Base-by-base conservation (phyloP, 1,140 invertebrate species). In the Carcinoscorpius rotundicauda region DNA sequence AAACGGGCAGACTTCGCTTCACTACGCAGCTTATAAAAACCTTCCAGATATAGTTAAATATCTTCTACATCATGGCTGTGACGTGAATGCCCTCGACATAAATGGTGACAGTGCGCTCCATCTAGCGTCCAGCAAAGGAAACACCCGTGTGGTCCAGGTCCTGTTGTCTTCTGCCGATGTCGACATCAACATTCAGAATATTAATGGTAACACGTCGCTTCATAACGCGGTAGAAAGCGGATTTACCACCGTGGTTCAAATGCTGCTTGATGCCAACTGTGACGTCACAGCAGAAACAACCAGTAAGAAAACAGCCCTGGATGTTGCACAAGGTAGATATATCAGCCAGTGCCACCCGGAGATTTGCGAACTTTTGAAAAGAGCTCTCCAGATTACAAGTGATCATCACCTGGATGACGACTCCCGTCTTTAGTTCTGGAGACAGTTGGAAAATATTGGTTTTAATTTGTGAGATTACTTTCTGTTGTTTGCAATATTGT, bases 71-170 rank as follows among this genome's bases (percentile, higher is more conserved):
- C 29, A 49, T 3, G 59, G 65, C 10, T 68, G 70, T 57, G 62
- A 70, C 8, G 67, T 71, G 6, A 72, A 74, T 66, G 65, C 60
- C 5, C 58, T 51, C 9, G 74, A 76, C 60, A 56, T 71, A n/a
- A 70, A 72, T 50, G 72, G 73, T n/a, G 72, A 71, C 60, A 72
- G 72, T 10, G 72, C 75, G 5, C 67, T 76, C 9, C 65, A 73
- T 55, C 70, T 74, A 64, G 74, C 74, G 5, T 61, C 73, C 8
- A 70, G 72, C 52, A 73, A 71, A 61, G 74, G 75, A 6, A 56
- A 73, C 60, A 60, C 58, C 29, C 70, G 71, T 53, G 71, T 76
- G 58, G 73, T 74, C 5, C 53, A 67, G 49, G 62, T 71, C n/a
- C 67, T 74, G 49, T 56, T 73, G 50, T 69, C 71, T 3, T 60